These are phyloP conservation scores for Hanleya hanleyi DNA, from an alignment of 2,888 invertebrate genomes.

Conservation along the genomic window DNA sequence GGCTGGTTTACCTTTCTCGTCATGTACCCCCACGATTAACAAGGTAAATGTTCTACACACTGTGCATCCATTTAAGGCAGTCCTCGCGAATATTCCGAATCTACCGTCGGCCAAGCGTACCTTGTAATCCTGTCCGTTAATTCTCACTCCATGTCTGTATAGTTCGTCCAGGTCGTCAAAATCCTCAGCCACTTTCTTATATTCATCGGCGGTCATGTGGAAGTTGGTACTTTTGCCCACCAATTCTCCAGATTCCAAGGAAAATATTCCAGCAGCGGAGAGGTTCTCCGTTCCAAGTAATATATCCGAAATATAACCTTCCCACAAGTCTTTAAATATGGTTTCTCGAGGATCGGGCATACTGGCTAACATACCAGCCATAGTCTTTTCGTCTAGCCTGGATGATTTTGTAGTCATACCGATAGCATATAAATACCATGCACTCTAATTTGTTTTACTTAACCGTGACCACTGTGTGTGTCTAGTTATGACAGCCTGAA, in stretches of 20 bases:
- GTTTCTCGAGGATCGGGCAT: background rate
- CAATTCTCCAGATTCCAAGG: constrained; percentile 35
- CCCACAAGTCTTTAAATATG: constrained; percentile 39
- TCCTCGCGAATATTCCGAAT: constrained; percentile 56
- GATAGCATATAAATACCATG: too few species aligned
- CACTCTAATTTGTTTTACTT: too few species aligned
- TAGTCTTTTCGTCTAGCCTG: too few species aligned
- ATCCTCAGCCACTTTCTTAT: constrained; percentile 39
- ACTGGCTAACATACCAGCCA: background rate
- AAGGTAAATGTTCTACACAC: constrained; percentile 55
- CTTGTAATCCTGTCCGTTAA: constrained; percentile 47
- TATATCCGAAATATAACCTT: constrained; percentile 53
- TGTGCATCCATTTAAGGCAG: constrained; percentile 49
- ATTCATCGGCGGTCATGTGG: constrained; percentile 42
- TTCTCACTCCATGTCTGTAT: constrained; percentile 47
- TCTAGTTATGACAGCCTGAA: too few species aligned
- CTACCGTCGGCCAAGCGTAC: constrained; percentile 58
- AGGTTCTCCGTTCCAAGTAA: constrained; percentile 47
- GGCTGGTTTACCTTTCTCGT: constrained; percentile 38
- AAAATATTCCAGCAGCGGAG: constrained; percentile 49
- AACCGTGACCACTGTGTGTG: too few species aligned
- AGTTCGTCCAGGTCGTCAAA: constrained; percentile 40
- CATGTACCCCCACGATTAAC: constrained; percentile 53
- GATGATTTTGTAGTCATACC: too few species aligned
- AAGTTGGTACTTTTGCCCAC: constrained; percentile 46